Evolutionary conservation across 2,888 invertebrate species (phyloP).

Genomic region (Gari tellinella): DNA sequence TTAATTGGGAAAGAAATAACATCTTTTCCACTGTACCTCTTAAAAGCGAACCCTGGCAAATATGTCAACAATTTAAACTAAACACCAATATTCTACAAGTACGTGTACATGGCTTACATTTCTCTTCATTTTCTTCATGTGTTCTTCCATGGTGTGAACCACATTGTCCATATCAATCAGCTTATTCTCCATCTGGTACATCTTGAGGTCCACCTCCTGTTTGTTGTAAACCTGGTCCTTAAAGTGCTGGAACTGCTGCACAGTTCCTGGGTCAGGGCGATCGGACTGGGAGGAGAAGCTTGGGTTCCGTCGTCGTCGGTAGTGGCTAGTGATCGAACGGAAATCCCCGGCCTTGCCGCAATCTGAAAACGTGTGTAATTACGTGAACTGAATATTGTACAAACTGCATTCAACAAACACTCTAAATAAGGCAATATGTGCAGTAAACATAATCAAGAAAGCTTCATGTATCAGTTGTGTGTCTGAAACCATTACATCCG

Average conservation of each 20-base stretch:
- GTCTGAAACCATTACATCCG: too few species aligned
- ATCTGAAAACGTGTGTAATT: conserved; percentile 79
- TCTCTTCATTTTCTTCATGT: conserved; percentile 86
- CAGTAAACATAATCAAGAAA: not conserved
- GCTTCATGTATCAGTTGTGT: too few species aligned
- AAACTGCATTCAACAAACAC: too few species aligned
- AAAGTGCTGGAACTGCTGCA: conserved; percentile 32
- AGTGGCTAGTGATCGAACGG: conserved; percentile 82
- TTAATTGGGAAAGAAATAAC: too few species aligned
- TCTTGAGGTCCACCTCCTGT: conserved; percentile 60
- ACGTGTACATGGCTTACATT: conserved; percentile 83
- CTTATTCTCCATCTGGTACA: conserved; percentile 78
- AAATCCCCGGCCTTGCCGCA: conserved; percentile 83
- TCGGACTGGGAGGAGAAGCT: conserved; percentile 70
- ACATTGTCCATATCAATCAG: conserved; percentile 86
- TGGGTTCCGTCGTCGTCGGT: conserved; percentile 69
- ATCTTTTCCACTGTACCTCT: too few species aligned
- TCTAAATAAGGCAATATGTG: not conserved
- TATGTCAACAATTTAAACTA: too few species aligned
- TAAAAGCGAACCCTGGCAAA: too few species aligned
- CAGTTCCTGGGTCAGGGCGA: conserved; percentile 18
- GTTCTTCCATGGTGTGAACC: conserved; percentile 86
- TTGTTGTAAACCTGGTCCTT: conserved; percentile 51
- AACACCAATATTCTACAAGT: too few species aligned
- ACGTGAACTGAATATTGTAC: too few species aligned